phyloP scores from a whole-genome alignment of 2,113 vertebrate species.

The Sceloporus undulatus region DNA sequence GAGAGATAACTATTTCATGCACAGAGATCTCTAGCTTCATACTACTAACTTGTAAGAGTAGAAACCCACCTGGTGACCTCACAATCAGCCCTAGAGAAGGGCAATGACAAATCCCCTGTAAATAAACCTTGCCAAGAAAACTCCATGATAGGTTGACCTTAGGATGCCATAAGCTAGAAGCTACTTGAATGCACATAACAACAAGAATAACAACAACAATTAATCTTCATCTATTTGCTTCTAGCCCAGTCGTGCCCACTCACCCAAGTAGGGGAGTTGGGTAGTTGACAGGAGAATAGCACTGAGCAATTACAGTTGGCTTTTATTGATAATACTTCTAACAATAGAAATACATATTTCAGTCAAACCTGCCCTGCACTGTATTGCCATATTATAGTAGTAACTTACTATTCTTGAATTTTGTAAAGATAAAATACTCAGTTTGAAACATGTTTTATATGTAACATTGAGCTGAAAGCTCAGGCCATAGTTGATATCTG shows the following conservation, averaged over 20 bases:
- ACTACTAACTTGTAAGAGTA: too few relatives aligned
- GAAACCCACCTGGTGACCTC: too few relatives aligned
- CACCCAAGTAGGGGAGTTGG: neutral
- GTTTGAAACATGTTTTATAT: neutral
- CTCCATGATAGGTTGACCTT: too few relatives aligned
- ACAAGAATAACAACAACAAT: too few relatives aligned
- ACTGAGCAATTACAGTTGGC: neutral
- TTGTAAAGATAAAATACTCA: neutral
- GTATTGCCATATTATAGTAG: too few relatives aligned
- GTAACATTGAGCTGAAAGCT: neutral
- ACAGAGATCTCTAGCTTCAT: too few relatives aligned
- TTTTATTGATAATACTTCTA: neutral
- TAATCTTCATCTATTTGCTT: neutral
- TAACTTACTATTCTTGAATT: neutral
- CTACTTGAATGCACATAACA: too few relatives aligned
- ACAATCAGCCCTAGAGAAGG: too few relatives aligned
- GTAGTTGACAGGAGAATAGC: neutral
- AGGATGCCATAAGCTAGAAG: too few relatives aligned
- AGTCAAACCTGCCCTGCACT: neutral
- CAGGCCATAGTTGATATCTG: neutral
- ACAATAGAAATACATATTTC: neutral
- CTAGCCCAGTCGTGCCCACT: neutral
- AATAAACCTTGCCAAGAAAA: too few relatives aligned
- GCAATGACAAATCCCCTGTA: too few relatives aligned
- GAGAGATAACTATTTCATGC: too few relatives aligned